Conservation (phyloP, 1,140 invertebrate genomes). For the Galendromus occidentalis region DNA sequence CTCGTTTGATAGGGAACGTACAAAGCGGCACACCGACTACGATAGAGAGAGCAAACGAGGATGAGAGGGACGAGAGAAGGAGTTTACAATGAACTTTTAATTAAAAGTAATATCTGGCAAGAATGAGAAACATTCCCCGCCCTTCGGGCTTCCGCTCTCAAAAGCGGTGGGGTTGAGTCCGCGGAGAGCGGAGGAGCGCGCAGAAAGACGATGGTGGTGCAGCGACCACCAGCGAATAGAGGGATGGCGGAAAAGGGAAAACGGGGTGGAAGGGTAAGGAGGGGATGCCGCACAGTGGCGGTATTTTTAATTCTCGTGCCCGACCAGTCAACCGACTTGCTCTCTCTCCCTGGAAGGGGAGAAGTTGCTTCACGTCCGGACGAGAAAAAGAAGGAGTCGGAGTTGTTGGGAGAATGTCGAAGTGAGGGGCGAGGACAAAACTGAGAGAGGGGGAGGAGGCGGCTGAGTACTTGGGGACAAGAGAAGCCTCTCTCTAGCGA, state of each 20-base stretch:
- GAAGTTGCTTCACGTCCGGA: no score
- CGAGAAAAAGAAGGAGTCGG: background rate
- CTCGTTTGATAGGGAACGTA: background rate
- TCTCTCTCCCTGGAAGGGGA: no score
- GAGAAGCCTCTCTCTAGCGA: background rate
- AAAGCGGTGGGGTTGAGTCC: no score
- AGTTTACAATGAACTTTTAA: constrained; percentile 12
- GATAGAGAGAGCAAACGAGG: background rate
- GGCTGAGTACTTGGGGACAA: background rate
- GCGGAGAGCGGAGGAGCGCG: no score
- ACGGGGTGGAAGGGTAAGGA: no score
- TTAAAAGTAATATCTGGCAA: constrained; percentile 11
- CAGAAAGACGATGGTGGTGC: no score
- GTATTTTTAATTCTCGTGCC: constrained; percentile 9
- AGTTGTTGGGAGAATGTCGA: background rate
- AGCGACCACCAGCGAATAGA: no score
- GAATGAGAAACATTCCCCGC: constrained; percentile 9
- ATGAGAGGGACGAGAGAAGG: background rate
- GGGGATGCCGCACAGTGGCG: background rate
- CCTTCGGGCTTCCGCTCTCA: no score
- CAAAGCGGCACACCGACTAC: background rate
- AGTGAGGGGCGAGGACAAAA: background rate
- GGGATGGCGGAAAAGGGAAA: no score
- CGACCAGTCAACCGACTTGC: background rate
- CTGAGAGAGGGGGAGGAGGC: background rate